phyloP scores from a whole-genome alignment of 2,888 invertebrate species.

The Hypselothyrea guttata region DNA sequence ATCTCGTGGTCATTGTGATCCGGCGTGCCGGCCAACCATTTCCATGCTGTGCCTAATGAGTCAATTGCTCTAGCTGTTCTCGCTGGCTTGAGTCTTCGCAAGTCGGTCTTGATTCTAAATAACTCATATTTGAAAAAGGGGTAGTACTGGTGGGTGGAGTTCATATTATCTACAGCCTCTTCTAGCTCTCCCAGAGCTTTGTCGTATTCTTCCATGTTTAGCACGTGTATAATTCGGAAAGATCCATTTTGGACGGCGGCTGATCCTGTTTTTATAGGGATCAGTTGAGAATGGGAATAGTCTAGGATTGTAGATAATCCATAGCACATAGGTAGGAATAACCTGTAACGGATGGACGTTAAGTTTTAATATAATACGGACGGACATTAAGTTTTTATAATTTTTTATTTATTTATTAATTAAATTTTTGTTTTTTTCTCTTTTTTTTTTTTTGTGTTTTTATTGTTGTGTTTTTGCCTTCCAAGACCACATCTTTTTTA shows the following conservation, averaged over 20 bases:
- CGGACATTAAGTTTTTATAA: no score
- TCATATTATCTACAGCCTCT: background rate
- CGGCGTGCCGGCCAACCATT: conserved; percentile 14
- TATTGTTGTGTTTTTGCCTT: conserved; percentile 2
- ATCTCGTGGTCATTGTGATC: conserved; percentile 11
- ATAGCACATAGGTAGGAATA: background rate
- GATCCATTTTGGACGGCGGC: background rate
- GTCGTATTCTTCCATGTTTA: conserved; percentile 4
- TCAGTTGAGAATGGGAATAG: background rate
- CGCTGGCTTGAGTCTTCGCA: background rate
- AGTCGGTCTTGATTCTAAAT: background rate
- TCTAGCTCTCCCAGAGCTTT: conserved; percentile 2
- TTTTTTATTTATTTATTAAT: no score
- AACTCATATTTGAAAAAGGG: conserved; percentile 3
- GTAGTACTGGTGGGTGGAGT: background rate
- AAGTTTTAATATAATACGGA: no score
- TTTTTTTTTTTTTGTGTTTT: no score
- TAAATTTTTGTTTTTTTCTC: no score
- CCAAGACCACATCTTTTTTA: conserved; percentile 3
- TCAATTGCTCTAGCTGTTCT: background rate
- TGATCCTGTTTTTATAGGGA: no score
- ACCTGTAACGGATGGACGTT: no score
- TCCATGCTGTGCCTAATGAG: background rate
- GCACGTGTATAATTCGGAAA: conserved; percentile 4
- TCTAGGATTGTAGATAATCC: conserved; percentile 2